Evolutionary conservation across 2,888 invertebrate species (phyloP).

Genomic region (Hyppa rectilinea): DNA sequence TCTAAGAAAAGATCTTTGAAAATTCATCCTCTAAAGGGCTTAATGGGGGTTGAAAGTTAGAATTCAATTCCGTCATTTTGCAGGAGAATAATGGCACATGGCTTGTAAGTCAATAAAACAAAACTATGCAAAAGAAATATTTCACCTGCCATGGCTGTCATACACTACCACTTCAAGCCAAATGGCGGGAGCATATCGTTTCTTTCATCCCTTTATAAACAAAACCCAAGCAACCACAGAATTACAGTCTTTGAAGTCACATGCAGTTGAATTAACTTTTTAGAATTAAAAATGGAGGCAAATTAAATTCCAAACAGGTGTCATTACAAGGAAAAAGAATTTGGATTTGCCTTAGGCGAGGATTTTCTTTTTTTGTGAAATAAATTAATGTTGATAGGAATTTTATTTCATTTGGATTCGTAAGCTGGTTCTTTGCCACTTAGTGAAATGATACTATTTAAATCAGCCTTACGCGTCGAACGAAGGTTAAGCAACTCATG

Average conservation of each 20-base stretch:
- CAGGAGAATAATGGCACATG: no score
- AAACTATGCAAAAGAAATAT: conserved; percentile 18
- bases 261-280: neutral
- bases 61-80: no score
- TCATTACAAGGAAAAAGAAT: neutral
- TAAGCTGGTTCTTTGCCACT: neutral
- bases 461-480: no score
- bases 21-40: no score
- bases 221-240: conserved; percentile 5
- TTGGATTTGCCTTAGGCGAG: neutral
- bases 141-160: neutral
- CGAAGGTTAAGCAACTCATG: no score
- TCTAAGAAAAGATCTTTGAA: no score
- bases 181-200: neutral
- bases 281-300: conserved; percentile 3
- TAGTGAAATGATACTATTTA: no score
- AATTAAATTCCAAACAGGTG: conserved; percentile 10
- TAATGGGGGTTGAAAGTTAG: no score
- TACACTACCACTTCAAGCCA: neutral
- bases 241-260: conserved; percentile 22
- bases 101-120: no score
- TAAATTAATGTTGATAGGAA: neutral
- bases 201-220: conserved; percentile 3
- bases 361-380: conserved; percentile 1
- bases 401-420: neutral